Conservation (phyloP, 1,140 invertebrate species). For the Paramacrobiotus metropolitanus region DNA sequence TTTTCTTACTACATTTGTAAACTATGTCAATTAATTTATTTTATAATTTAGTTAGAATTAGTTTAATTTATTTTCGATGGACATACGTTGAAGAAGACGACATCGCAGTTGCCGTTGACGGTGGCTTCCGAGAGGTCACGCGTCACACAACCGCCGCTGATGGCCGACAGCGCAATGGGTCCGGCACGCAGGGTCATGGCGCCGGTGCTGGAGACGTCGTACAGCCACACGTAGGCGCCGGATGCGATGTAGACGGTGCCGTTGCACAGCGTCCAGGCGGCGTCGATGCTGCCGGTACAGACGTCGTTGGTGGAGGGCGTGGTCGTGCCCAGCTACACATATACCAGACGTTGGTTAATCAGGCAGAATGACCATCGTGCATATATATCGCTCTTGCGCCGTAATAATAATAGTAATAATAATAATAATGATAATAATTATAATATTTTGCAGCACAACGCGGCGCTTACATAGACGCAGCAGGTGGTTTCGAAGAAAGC, state of each 20-base stretch:
- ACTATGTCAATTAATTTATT: too few relatives aligned
- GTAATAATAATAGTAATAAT: too few relatives aligned
- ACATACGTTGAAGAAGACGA: neutral
- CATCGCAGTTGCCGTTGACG: neutral
- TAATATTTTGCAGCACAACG: too few relatives aligned
- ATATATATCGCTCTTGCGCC: too few relatives aligned
- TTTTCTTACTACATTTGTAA: too few relatives aligned
- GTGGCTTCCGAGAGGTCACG: neutral
- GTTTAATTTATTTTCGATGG: neutral
- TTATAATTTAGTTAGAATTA: too few relatives aligned
- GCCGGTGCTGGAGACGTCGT: too few relatives aligned
- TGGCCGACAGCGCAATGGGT: neutral
- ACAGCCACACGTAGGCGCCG: neutral
- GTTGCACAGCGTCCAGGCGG: neutral
- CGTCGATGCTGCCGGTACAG: neutral
- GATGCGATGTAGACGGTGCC: neutral
- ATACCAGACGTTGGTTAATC: too few relatives aligned
- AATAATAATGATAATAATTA: too few relatives aligned
- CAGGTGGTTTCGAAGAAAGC: slow-evolving; percentile 4
- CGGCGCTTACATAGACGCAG: neutral
- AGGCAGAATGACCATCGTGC: too few relatives aligned
- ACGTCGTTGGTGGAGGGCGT: too few relatives aligned
- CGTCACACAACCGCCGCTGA: neutral
- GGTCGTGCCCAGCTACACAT: too few relatives aligned
- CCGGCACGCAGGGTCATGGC: neutral